phyloP scores from a whole-genome alignment of 1,140 invertebrate species.

The Apis mellifera region DNA sequence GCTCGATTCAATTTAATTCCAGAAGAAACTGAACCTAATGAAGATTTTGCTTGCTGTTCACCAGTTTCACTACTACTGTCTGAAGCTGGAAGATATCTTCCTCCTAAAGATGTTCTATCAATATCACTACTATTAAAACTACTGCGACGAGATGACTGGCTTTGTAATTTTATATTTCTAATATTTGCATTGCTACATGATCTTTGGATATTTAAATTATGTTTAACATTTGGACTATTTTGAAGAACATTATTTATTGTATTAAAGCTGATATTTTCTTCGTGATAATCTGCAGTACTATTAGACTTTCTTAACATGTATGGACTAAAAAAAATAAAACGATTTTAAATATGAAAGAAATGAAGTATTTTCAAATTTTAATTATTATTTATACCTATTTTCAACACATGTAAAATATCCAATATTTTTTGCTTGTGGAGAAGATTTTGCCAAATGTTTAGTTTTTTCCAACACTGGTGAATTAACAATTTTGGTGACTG shows the following conservation, averaged over 20 bases:
- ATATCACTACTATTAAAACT: slow-evolving; percentile 69
- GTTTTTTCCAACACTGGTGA: slow-evolving; percentile 67
- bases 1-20: slow-evolving; percentile 72
- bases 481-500: slow-evolving; percentile 60
- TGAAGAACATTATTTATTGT: slow-evolving; percentile 52
- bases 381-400: slow-evolving; percentile 60
- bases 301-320: slow-evolving; percentile 73
- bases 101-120: slow-evolving; percentile 54
- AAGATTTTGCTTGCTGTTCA: slow-evolving; percentile 58
- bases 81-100: slow-evolving; percentile 59
- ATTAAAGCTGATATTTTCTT: slow-evolving; percentile 53
- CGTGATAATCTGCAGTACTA: slow-evolving; percentile 71
- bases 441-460: slow-evolving; percentile 64
- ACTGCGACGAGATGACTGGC: slow-evolving; percentile 60
- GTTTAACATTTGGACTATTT: slow-evolving; percentile 64
- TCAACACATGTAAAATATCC: slow-evolving; percentile 72
- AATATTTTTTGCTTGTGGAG: slow-evolving; percentile 67
- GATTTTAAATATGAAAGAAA: not conserved
- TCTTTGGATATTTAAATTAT: slow-evolving; percentile 68
- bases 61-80: slow-evolving; percentile 73
- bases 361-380: not conserved
- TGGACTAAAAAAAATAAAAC: slow-evolving; percentile 56
- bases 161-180: slow-evolving; percentile 66
- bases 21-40: slow-evolving; percentile 61
- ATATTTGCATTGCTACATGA: slow-evolving; percentile 71